A percentile compares a stretch with the other conserved stretches of the same genome.
Evolutionary conservation across 2,113 vertebrate genomes (phyloP).

Genomic region (Sebastes fasciatus): DNA sequence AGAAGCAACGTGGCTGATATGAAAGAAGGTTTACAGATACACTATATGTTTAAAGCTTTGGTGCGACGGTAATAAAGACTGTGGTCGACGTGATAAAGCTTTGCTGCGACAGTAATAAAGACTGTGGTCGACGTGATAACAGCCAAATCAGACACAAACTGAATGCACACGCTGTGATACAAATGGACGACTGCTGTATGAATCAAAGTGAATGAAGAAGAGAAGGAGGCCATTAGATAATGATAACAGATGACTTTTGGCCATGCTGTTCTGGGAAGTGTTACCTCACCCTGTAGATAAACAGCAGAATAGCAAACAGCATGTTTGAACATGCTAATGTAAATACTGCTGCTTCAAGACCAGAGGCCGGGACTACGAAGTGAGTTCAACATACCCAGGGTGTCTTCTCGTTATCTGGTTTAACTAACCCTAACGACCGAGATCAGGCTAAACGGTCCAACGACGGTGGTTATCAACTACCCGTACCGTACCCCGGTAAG

Average conservation of each 20-base stretch:
- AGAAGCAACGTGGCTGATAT: neutral
- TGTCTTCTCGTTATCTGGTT: too few species aligned
- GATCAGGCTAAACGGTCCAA: too few species aligned
- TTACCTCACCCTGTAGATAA: neutral
- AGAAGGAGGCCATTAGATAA: neutral
- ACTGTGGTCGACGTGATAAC: neutral
- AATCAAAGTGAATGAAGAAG: neutral
- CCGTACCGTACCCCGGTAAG: too few species aligned
- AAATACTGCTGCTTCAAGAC: neutral
- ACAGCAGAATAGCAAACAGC: conserved; percentile 24
- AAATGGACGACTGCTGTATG: neutral
- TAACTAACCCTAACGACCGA: too few species aligned
- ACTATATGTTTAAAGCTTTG: neutral
- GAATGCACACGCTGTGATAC: neutral
- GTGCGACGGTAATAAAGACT: neutral
- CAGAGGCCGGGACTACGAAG: too few species aligned
- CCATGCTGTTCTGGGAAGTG: neutral
- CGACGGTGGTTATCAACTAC: too few species aligned
- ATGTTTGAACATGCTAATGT: neutral
- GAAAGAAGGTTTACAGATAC: neutral
- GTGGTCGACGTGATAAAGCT: neutral
- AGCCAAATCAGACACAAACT: neutral
- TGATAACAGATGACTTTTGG: conserved; percentile 4
- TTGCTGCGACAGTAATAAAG: neutral
- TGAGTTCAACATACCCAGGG: too few species aligned